Percentiles rank a stretch among this genome's conserved stretches.
Evolutionary conservation across 2,888 invertebrate species (phyloP).

Genomic region (Pollenia amentaria): DNA sequence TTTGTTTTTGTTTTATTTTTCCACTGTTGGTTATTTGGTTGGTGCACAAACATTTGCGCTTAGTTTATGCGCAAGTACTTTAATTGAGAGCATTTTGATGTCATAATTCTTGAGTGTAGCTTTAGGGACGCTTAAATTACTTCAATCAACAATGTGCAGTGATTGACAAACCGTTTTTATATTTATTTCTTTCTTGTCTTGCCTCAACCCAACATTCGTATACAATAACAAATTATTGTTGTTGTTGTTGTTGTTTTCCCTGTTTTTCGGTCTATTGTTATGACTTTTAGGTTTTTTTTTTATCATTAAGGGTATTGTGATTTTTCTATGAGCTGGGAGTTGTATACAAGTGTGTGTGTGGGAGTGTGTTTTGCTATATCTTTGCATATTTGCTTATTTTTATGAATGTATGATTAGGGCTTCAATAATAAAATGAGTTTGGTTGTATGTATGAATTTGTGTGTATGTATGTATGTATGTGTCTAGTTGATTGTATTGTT

Average conservation of each 20-base stretch:
- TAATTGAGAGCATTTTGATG: slow-evolving; percentile 83
- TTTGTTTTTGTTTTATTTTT: background rate
- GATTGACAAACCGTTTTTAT: slow-evolving; percentile 72
- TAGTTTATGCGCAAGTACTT: slow-evolving; percentile 76
- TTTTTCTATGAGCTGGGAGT: slow-evolving; percentile 2
- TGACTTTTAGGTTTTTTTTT: slow-evolving; percentile 36
- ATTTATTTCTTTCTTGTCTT: slow-evolving; percentile 13
- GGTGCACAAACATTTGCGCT: slow-evolving; percentile 53
- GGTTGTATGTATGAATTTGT: background rate
- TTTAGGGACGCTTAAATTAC: slow-evolving; percentile 76
- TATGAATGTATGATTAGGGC: slow-evolving; percentile 53
- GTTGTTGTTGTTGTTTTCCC: slow-evolving; percentile 12
- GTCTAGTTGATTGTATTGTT: background rate
- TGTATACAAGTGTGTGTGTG: background rate
- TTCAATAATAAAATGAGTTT: slow-evolving; percentile 31
- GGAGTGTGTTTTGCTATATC: slow-evolving; percentile 11
- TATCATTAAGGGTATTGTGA: slow-evolving; percentile 35
- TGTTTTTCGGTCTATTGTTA: slow-evolving; percentile 50
- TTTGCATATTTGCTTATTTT: slow-evolving; percentile 50
- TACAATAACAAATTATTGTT: slow-evolving; percentile 9
- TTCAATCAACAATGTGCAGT: slow-evolving; percentile 75
- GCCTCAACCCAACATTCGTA: background rate
- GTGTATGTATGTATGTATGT: background rate
- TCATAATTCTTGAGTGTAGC: slow-evolving; percentile 79
- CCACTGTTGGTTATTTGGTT: background rate